Evolutionary conservation across 2,888 invertebrate species (phyloP), one percentile per base, ranked within the genome.

Genomic region (Brassicogethes aeneus): DNA sequence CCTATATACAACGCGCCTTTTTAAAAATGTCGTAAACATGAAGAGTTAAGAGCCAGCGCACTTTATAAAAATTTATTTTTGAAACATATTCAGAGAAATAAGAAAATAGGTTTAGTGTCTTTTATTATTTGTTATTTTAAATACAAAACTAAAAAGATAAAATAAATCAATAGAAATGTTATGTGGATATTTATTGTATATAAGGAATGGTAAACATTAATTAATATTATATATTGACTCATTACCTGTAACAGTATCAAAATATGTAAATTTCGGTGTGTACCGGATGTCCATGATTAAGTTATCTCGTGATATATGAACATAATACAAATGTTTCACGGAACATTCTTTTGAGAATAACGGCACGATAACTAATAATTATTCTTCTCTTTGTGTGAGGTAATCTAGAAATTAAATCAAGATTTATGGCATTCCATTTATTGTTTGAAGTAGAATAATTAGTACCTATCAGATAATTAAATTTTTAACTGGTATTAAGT

Each of bases 11-110:
- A 55, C 53, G 51, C 51, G 50, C 56, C n/a, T n/a, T n/a, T 56
- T 56, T 57, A 55, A 56, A 55, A 55, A 56, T 56, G 56, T 59
- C 58, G 55, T 60, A 60, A 60, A 60, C 58, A 60, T 39, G 47
- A 48, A 43, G 56, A 57, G 53, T 59, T 60, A 57, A 56, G 56
- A 54, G 47, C n/a, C n/a, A n/a, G n/a, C n/a, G n/a, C n/a, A n/a
- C n/a, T 48, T n/a, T n/a, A n/a, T n/a, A n/a, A n/a, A n/a, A n/a
- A n/a, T n/a, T n/a, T n/a, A n/a, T n/a, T n/a, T n/a, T n/a, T n/a
- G n/a, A n/a, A n/a, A n/a, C n/a, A n/a, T n/a, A n/a, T n/a, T n/a
- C n/a, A n/a, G n/a, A n/a, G n/a, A n/a, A n/a, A n/a, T n/a, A n/a
- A n/a, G n/a, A n/a, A n/a, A n/a, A n/a, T n/a, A n/a, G n/a, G n/a